Evolutionary conservation across 2,113 vertebrate species (phyloP).

Genomic region (Paraplagusia blochii): DNA sequence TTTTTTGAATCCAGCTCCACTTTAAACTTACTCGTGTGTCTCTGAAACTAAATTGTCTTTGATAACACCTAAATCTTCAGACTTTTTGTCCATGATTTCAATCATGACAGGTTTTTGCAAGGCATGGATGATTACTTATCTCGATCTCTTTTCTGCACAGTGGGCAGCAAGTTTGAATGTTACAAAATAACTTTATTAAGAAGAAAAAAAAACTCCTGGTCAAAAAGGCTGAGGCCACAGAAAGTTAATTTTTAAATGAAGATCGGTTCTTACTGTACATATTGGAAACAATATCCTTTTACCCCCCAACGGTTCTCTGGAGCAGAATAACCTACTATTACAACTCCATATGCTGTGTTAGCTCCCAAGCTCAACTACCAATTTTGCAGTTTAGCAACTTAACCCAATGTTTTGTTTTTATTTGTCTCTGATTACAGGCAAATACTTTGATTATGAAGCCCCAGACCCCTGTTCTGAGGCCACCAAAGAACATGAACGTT

Average conservation of each 20-base stretch:
- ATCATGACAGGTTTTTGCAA: constrained; percentile 2
- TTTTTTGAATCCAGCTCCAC: constrained; percentile 38
- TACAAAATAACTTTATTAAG: constrained; percentile 31
- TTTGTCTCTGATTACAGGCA: constrained; percentile 65
- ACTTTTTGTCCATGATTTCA: constrained; percentile 11
- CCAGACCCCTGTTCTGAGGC: constrained; percentile 41
- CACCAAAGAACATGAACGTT: constrained; percentile 55
- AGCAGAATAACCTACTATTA: constrained; percentile 47
- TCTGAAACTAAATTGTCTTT: constrained; percentile 1
- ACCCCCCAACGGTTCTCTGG: constrained; percentile 33
- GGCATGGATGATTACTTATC: constrained; percentile 9
- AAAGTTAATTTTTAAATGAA: constrained; percentile 38
- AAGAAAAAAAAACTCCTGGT: neutral
- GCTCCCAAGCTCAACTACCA: constrained; percentile 50
- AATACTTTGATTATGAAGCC: constrained; percentile 61
- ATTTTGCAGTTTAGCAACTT: constrained; percentile 44
- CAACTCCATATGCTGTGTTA: constrained; percentile 52
- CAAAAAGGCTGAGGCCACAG: constrained; percentile 31
- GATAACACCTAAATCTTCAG: constrained; percentile 22
- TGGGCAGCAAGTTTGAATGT: constrained; percentile 28
- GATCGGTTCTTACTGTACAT: constrained; percentile 6
- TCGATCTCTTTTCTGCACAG: constrained; percentile 12
- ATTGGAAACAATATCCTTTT: constrained; percentile 31
- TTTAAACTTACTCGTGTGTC: constrained; percentile 30
- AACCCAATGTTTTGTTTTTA: constrained; percentile 56